Conservation (phyloP, 2,113 vertebrate genomes). For the Laticauda colubrina region DNA sequence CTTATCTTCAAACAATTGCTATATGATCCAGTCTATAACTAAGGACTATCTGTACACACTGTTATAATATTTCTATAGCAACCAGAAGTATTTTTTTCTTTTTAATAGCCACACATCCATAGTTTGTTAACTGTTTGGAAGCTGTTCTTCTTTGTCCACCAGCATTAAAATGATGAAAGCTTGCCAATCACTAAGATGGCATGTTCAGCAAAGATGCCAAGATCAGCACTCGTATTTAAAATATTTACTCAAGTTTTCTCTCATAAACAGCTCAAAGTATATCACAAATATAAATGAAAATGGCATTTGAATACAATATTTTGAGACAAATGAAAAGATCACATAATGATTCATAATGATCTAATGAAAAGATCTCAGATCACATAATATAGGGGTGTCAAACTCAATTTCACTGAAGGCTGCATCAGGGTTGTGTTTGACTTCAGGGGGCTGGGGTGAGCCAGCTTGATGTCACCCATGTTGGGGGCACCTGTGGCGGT, state of each 20-base stretch:
- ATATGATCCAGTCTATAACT: neutral
- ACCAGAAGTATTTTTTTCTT: neutral
- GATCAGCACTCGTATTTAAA: neutral
- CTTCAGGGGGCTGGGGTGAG: too few relatives aligned
- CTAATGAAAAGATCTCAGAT: neutral
- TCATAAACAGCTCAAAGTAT: neutral
- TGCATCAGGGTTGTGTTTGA: too few relatives aligned
- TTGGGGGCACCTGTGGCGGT: too few relatives aligned
- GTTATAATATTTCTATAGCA: neutral
- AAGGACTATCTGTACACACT: neutral
- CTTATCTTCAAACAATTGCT: neutral
- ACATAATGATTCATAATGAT: too few relatives aligned
- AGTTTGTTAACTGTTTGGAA: neutral
- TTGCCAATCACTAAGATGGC: neutral
- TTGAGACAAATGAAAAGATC: neutral
- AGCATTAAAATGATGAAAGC: neutral
- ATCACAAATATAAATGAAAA: neutral
- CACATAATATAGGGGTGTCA: neutral
- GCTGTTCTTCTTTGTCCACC: neutral
- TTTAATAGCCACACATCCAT: neutral
- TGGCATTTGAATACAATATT: neutral
- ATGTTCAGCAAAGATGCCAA: neutral
- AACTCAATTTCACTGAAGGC: too few relatives aligned
- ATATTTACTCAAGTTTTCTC: neutral
- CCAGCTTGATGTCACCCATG: too few relatives aligned